Evolutionary conservation across 1,140 invertebrate genomes (phyloP).

Genomic region (Drosophila gunungcola): DNA sequence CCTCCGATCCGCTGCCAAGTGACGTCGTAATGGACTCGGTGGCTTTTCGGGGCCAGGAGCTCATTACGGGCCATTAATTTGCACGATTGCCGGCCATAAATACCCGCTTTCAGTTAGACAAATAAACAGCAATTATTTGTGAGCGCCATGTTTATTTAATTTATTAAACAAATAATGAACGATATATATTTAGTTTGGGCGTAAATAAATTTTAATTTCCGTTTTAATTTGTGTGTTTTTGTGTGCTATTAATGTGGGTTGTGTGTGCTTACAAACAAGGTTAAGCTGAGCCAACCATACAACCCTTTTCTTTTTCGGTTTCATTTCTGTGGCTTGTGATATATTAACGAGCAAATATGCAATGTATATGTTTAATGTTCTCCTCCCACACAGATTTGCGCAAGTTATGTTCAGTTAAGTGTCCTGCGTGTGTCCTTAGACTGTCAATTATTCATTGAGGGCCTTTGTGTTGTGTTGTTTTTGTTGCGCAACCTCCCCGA

Average conservation of each 20-base stretch:
- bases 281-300: not conserved
- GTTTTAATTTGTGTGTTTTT: conserved; percentile 39
- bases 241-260: conserved; percentile 4
- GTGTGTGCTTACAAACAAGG: conserved; percentile 6
- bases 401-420: conserved; percentile 84
- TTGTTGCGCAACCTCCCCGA: conserved; percentile 60
- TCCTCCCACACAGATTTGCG: conserved; percentile 74
- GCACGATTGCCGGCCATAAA: conserved; percentile 65
- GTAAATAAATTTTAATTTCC: conserved; percentile 51
- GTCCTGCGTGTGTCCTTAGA: conserved; percentile 77
- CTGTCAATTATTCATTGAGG: conserved; percentile 83
- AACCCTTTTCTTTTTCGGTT: conserved; percentile 10
- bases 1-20: conserved; percentile 22
- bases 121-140: conserved; percentile 73
- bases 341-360: conserved; percentile 59
- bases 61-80: conserved; percentile 76
- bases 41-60: conserved; percentile 9
- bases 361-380: conserved; percentile 60
- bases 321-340: conserved; percentile 44
- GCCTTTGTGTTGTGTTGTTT: conserved; percentile 76
- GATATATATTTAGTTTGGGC: conserved; percentile 39
- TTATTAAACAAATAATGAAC: conserved; percentile 48
- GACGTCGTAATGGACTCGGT: conserved; percentile 27
- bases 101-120: conserved; percentile 73
- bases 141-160: conserved; percentile 52